These are phyloP conservation scores for Polymixis lichenea DNA, from an alignment of 2,888 invertebrate genomes.

Conservation along the genomic window DNA sequence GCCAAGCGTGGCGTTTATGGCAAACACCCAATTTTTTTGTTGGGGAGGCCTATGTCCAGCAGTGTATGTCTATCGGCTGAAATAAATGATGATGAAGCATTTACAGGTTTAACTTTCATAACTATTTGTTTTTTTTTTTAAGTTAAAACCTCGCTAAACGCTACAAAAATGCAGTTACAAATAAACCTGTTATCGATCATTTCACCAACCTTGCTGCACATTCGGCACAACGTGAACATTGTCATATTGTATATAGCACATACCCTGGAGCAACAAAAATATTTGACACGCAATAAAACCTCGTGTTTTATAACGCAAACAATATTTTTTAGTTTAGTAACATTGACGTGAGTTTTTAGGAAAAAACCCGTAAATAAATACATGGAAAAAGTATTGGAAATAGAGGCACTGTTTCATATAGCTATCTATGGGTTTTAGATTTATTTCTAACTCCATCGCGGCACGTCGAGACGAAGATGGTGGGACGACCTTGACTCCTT, in stretches of 20 bases:
- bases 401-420: not conserved
- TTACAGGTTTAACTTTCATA: not conserved
- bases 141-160: not conserved
- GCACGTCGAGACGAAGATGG: no score
- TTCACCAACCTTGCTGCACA: conserved; percentile 7
- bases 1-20: no score
- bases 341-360: conserved; percentile 15
- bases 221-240: conserved; percentile 29
- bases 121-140: not conserved
- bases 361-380: conserved; percentile 9
- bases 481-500: no score
- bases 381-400: conserved; percentile 1
- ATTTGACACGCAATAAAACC: conserved; percentile 50
- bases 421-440: no score
- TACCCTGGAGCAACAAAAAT: conserved; percentile 13
- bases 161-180: conserved; percentile 1
- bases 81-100: no score
- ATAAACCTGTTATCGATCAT: conserved; percentile 15
- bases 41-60: no score
- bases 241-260: not conserved
- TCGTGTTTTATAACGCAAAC: conserved; percentile 19
- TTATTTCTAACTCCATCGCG: not conserved
- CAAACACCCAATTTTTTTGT: no score
- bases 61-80: no score
- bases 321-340: conserved; percentile 34